Conservation (phyloP, 1,140 invertebrate species). For the Caenorhabditis latens region DNA sequence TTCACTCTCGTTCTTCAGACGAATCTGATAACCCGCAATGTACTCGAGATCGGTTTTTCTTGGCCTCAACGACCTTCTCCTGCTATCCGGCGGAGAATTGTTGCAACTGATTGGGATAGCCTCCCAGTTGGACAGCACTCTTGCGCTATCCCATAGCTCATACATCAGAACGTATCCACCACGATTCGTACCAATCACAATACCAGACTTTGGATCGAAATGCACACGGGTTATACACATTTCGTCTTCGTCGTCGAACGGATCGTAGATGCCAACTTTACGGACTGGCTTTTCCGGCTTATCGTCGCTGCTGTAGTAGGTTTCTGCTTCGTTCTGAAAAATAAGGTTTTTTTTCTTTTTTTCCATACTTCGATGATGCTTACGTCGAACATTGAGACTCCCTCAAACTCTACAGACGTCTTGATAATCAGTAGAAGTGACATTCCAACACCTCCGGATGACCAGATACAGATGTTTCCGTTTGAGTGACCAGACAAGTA, state of each 20-base stretch:
- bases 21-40: slow-evolving; percentile 31
- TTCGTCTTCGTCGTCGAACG: slow-evolving; percentile 32
- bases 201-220: slow-evolving; percentile 30
- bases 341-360: background rate
- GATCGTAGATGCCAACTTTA: slow-evolving; percentile 6
- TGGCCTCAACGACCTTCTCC: background rate
- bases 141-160: background rate
- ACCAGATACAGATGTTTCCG: slow-evolving; percentile 29
- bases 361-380: background rate
- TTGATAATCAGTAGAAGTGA: background rate
- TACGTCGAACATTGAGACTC: background rate
- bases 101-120: slow-evolving; percentile 23
- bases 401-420: slow-evolving; percentile 9
- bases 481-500: slow-evolving; percentile 41
- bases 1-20: slow-evolving; percentile 5
- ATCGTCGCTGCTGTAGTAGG: background rate
- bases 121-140: background rate
- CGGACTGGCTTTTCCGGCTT: background rate
- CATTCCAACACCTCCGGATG: slow-evolving; percentile 21
- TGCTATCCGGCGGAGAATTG: background rate
- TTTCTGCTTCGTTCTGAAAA: background rate
- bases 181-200: slow-evolving; percentile 11
- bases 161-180: slow-evolving; percentile 37
- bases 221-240: slow-evolving; percentile 9
- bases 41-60: slow-evolving; percentile 26